Percentiles rank a stretch among this genome's conserved stretches.
These are phyloP conservation scores for Reinhardtius hippoglossoides DNA, from an alignment of 2,113 vertebrate species.

Conservation along the genomic window DNA sequence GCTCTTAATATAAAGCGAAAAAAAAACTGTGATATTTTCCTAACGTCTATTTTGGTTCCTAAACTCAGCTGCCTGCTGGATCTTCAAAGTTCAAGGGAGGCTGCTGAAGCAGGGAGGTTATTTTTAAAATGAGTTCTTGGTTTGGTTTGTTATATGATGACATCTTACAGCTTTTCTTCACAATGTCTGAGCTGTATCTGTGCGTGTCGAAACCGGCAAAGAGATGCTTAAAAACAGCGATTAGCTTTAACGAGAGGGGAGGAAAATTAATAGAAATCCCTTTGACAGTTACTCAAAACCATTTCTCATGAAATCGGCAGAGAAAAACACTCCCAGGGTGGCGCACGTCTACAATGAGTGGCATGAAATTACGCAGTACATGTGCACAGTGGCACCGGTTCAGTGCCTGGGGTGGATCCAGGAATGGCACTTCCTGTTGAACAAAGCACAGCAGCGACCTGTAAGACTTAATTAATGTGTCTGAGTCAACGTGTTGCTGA, in stretches of 20 bases:
- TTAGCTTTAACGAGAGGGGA: conserved; percentile 33
- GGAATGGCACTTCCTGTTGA: conserved; percentile 26
- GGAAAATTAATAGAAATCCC: conserved; percentile 59
- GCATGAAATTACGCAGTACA: not conserved
- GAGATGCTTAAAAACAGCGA: conserved; percentile 25
- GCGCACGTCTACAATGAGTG: not conserved
- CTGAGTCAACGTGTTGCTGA: conserved; percentile 5
- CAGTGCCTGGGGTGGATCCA: conserved; percentile 30
- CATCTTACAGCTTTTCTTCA: conserved; percentile 22
- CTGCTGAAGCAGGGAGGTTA: not conserved
- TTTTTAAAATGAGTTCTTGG: conserved; percentile 12
- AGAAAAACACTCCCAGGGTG: conserved; percentile 29
- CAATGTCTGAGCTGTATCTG: not conserved
- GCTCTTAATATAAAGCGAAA: conserved; percentile 29
- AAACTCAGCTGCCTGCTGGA: conserved; percentile 15
- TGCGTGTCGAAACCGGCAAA: conserved; percentile 46
- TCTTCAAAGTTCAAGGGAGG: conserved; percentile 12
- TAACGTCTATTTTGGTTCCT: conserved; percentile 27
- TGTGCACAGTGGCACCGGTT: not conserved
- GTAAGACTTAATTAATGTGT: conserved; percentile 1
- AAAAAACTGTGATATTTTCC: conserved; percentile 29
- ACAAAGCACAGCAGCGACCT: not conserved
- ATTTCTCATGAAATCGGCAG: conserved; percentile 1
- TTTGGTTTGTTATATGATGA: conserved; percentile 20
- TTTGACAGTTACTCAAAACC: conserved; percentile 46